Evolutionary conservation across 2,797 vertebrate species (phyloP).

Genomic region (Limnodromus scolopaceus): DNA sequence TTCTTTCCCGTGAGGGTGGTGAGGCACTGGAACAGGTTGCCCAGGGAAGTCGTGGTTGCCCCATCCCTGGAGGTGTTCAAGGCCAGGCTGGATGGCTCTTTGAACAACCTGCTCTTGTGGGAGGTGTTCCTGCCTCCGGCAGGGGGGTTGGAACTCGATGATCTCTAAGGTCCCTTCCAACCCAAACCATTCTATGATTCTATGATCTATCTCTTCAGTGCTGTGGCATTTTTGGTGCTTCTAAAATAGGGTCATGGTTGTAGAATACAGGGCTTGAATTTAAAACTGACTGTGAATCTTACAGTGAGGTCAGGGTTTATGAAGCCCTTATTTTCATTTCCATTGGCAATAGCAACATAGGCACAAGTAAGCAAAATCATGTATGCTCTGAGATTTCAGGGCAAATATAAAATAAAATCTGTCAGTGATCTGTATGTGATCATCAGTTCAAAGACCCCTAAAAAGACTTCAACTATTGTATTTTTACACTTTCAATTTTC

Average conservation of each 20-base stretch:
- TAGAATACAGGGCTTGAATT: not conserved
- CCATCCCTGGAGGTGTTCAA: too few relatives aligned
- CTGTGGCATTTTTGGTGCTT: not conserved
- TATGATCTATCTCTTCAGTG: not conserved
- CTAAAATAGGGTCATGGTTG: not conserved
- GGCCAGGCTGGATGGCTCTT: too few relatives aligned
- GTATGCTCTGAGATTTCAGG: not conserved
- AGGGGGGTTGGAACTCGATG: too few relatives aligned
- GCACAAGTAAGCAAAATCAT: not conserved
- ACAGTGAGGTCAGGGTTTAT: not conserved
- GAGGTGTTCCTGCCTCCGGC: too few relatives aligned
- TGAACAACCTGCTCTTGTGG: too few relatives aligned
- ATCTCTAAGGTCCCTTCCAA: too few relatives aligned
- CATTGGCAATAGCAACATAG: not conserved
- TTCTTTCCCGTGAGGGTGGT: too few relatives aligned
- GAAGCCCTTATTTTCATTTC: not conserved
- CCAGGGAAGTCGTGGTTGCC: too few relatives aligned
- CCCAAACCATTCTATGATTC: too few relatives aligned
- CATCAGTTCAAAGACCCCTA: not conserved
- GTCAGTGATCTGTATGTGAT: not conserved
- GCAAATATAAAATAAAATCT: not conserved
- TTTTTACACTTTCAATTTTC: constrained; percentile 1
- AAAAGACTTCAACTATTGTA: not conserved
- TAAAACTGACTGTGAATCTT: not conserved
- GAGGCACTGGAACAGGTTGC: too few relatives aligned